Percentiles rank a stretch among this genome's conserved stretches.
Evolutionary conservation across 2,888 invertebrate species (phyloP).

Genomic region (Cryptus viduatorius): DNA sequence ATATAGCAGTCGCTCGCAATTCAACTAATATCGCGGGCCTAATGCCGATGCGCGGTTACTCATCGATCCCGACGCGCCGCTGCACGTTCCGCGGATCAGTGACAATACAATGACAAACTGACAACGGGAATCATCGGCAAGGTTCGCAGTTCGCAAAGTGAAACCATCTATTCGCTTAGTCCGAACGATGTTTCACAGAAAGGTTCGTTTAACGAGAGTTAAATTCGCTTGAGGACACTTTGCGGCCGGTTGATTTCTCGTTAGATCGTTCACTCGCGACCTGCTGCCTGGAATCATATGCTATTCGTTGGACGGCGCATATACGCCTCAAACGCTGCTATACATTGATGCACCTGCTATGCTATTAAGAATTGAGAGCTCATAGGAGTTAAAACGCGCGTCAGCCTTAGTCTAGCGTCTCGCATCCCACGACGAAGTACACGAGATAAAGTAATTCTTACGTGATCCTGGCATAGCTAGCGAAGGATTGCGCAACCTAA

Average conservation of each 20-base stretch:
- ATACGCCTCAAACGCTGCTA: background rate
- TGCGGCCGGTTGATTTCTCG: slow-evolving; percentile 19
- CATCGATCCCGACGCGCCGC: slow-evolving; percentile 51
- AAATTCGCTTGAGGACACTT: slow-evolving; percentile 58
- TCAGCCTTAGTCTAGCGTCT: background rate
- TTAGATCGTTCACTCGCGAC: background rate
- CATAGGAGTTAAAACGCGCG: background rate
- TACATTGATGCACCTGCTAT: background rate
- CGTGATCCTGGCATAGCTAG: slow-evolving; percentile 60
- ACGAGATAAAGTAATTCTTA: slow-evolving; percentile 62
- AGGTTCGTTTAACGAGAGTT: slow-evolving; percentile 59
- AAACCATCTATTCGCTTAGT: slow-evolving; percentile 39
- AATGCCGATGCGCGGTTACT: slow-evolving; percentile 51
- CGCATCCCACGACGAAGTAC: slow-evolving; percentile 40
- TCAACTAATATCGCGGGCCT: background rate
- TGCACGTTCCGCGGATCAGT: background rate
- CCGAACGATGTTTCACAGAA: slow-evolving; percentile 60
- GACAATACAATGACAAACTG: background rate
- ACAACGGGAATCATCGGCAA: slow-evolving; percentile 7
- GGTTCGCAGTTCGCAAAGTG: slow-evolving; percentile 11
- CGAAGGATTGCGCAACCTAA: slow-evolving; percentile 61
- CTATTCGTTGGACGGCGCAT: background rate
- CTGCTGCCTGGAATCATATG: background rate
- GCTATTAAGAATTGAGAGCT: slow-evolving; percentile 7
- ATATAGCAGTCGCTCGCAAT: no score